Base-by-base conservation (phyloP, 2,797 vertebrate genomes). In the Liparis tanakae region DNA sequence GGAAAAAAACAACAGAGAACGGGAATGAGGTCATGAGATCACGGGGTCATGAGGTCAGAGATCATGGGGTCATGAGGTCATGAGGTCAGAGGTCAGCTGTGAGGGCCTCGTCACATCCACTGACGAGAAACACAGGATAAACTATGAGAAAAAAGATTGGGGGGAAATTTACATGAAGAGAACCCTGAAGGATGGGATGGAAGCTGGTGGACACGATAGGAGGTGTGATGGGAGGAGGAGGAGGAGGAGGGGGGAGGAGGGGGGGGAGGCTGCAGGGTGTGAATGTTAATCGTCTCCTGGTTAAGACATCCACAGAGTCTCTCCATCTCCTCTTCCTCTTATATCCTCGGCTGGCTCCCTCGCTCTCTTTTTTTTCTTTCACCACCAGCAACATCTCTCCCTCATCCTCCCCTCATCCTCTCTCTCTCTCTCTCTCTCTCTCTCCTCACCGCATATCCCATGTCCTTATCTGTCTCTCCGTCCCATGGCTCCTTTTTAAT, bases 221-320 rank as follows among this genome's bases (percentile, higher is more conserved):
- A 53, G 66, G 64, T 76, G 66, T 10, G 68, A 85, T 79, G 74
- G 72, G 78, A 68, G 76, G 76, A 78, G 55, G 58, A 76, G 72
- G 78, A 68, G 76, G 76, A 78, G 55, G 58, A 76, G 70, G 76
- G 39, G 81, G 70, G 78, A 65, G 76, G 76, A 77, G 75, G 76
- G 81, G 10, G 43, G 74, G 55, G 63, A 79, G 70, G 78, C 69
- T 65, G 70, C 64, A 33, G 83, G 74, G 79, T 80, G 74, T 88
- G 90, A 89, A 91, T 91, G 84, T 84, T 90, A 93, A 93, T 91
- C 64, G 74, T 81, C 72, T 87, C 71, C 74, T 54, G 54, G 81
- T 82, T 61, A 78, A 84, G 70, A 80, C 83, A 77, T 85, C 83
- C 69, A 79, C 63, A 43, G 63, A 57, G 85, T 84, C 63, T 77